Base-by-base conservation (phyloP, 2,113 vertebrate genomes). In the Larimichthys polyactis region DNA sequence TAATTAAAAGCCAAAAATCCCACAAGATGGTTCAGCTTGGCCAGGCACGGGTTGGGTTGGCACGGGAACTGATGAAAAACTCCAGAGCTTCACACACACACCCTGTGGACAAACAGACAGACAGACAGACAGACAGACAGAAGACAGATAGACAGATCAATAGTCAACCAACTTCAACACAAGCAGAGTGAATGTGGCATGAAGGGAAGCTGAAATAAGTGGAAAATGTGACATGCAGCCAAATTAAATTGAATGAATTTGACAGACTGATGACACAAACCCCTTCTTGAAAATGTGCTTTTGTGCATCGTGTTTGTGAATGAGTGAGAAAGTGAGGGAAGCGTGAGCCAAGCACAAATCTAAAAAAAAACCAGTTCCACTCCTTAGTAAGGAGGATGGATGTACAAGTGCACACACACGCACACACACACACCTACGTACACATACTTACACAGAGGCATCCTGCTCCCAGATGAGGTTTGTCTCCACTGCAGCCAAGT, bases 1-100 rank as follows among this genome's bases (percentile, higher is more conserved):
- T 95, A 95, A 95, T 95, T 95, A 95, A 95, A 95, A 95, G 94
- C 92, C 93, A 91, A 95, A 94, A 95, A 94, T 94, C 94, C 93
- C 94, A 94, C 91, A 94, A 94, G 94, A 94, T 94, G 91, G 91
- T 92, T 90, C 87, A 81, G 92, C 92, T 93, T 91, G 92, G 91
- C 92, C 91, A 74, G 87, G 91, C 90, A 84, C 72, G 86, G 89
- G 87, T 81, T 78, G 67, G 83, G 88, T 90, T 95, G 94, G 94
- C 94, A 93, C 88, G 1, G 91, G 89, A 92, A 92, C 91, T 94
- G 91, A 93, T 94, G 89, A 84, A 87, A 88, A 92, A 91, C 85
- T 91, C 79, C 70, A 66, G 81, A 90, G 86, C 82, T 80, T 81
- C 82, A 75, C 77, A 79, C 81, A 77, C 83, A 74, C 63, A 55